Conservation (phyloP, 2,888 invertebrate genomes). For the Chaetogeoica ovagalla region DNA sequence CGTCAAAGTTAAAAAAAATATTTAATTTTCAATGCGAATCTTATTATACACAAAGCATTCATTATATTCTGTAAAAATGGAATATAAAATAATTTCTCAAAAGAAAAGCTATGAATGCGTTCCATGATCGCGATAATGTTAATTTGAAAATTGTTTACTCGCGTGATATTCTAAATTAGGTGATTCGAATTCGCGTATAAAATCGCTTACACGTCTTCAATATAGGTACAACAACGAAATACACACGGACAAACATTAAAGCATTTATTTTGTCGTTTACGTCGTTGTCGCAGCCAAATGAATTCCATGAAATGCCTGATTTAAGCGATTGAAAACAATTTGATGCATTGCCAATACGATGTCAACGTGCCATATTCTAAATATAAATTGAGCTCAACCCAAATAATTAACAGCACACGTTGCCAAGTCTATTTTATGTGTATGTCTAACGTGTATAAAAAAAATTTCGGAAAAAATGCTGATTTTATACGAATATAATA, state of each 20-base stretch:
- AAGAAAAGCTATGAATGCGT: too few relatives aligned
- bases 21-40: too few relatives aligned
- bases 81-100: too few relatives aligned
- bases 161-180: too few relatives aligned
- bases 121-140: too few relatives aligned
- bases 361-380: constrained; percentile 46
- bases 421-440: constrained; percentile 20
- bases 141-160: too few relatives aligned
- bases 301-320: constrained; percentile 5
- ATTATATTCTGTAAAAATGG: too few relatives aligned
- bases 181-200: too few relatives aligned
- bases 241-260: neutral
- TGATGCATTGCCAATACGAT: constrained; percentile 25
- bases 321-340: constrained; percentile 13
- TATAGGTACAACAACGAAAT: neutral
- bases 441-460: neutral
- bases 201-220: too few relatives aligned
- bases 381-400: constrained; percentile 36
- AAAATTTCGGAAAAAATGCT: neutral
- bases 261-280: neutral
- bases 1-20: too few relatives aligned
- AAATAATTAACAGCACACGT: constrained; percentile 7
- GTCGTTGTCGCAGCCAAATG: neutral
- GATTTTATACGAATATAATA: neutral
- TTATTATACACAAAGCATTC: too few relatives aligned